Percentiles rank a stretch among this genome's conserved stretches.
Conservation (phyloP, 2,888 invertebrate species). For the Baronia brevicornis region DNA sequence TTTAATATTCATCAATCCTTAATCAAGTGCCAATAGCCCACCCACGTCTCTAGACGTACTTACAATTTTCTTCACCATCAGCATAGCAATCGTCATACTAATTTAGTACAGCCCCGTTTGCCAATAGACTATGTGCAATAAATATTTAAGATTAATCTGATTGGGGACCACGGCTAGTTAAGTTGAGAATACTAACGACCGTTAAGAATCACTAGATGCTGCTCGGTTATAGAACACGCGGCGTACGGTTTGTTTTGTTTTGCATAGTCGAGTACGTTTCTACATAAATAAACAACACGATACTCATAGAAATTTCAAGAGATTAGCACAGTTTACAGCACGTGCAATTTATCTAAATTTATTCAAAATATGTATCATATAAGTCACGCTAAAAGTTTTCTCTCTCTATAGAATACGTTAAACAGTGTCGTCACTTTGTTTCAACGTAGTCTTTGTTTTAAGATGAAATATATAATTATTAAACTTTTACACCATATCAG, state of each 20-base stretch:
- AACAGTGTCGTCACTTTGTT: no score
- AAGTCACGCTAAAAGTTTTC: no score
- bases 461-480: no score
- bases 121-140: slow-evolving; percentile 68
- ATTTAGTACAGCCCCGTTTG: slow-evolving; percentile 57
- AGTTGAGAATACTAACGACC: slow-evolving; percentile 59
- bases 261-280: slow-evolving; percentile 21
- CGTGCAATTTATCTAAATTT: no score
- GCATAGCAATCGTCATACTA: slow-evolving; percentile 68
- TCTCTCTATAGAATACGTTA: no score
- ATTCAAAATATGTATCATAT: no score
- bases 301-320: no score
- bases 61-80: slow-evolving; percentile 66
- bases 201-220: slow-evolving; percentile 29
- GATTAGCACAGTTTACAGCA: no score
- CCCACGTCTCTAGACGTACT: slow-evolving; percentile 56
- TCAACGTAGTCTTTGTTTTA: no score
- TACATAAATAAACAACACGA: no score
- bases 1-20: slow-evolving; percentile 67
- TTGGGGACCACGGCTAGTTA: slow-evolving; percentile 52
- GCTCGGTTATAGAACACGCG: slow-evolving; percentile 27
- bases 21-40: slow-evolving; percentile 60
- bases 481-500: no score
- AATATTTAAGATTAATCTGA: slow-evolving; percentile 75
- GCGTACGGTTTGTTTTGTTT: slow-evolving; percentile 25